Percentiles rank a stretch among this genome's conserved stretches.
These are phyloP conservation scores for Arctopsyche grandis DNA, from an alignment of 1,140 invertebrate genomes.

Conservation along the genomic window DNA sequence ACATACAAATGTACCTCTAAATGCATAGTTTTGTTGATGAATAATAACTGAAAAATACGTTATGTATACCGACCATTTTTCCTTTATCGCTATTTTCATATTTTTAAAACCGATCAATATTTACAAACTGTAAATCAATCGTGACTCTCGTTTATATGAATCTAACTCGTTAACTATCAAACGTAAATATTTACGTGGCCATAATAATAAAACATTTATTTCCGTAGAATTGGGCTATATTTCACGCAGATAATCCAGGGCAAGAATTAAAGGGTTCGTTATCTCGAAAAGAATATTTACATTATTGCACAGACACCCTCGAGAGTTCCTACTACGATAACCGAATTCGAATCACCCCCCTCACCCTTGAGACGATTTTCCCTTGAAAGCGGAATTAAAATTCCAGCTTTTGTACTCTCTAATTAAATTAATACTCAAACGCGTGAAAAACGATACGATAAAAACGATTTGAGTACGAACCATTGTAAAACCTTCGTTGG, in stretches of 20 bases:
- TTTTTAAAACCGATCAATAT: too few species aligned
- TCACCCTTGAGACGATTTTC: background rate
- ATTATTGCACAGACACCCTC: background rate
- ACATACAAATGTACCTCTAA: too few species aligned
- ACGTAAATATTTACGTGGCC: slow-evolving; percentile 5
- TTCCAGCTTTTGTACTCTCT: background rate
- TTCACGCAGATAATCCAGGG: slow-evolving; percentile 20
- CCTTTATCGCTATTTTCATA: too few species aligned
- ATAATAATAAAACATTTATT: background rate
- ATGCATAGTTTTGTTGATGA: too few species aligned
- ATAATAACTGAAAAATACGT: too few species aligned
- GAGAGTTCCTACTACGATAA: too few species aligned
- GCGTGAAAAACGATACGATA: background rate
- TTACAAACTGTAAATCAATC: slow-evolving; percentile 6
- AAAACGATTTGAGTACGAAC: too few species aligned
- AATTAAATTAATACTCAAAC: slow-evolving; percentile 6
- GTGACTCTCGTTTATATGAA: background rate
- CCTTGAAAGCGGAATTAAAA: background rate
- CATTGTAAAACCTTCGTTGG: too few species aligned
- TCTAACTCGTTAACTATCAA: slow-evolving; percentile 14
- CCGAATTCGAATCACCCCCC: background rate
- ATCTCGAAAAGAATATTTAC: slow-evolving; percentile 8
- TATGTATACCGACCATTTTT: too few species aligned
- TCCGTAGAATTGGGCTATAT: slow-evolving; percentile 16
- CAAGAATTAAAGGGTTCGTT: slow-evolving; percentile 4